These are phyloP conservation scores for Melanocharis versteri DNA, from an alignment of 2,113 vertebrate genomes.

Conservation along the genomic window DNA sequence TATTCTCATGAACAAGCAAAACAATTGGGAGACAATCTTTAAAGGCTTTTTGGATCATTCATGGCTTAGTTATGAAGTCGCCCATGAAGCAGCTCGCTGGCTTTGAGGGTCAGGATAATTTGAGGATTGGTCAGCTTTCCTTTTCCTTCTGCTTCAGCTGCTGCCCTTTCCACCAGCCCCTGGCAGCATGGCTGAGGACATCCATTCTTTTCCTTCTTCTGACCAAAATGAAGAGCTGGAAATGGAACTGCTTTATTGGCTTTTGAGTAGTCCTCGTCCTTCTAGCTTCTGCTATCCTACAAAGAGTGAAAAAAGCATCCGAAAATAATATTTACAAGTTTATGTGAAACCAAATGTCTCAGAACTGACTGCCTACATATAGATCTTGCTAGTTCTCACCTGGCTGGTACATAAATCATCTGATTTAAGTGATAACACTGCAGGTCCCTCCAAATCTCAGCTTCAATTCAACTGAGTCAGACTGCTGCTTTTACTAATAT, in stretches of 20 bases:
- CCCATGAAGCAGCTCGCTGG: not conserved
- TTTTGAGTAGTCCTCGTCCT: not conserved
- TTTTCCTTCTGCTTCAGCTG: not conserved
- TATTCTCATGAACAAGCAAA: conserved; percentile 66
- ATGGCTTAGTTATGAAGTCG: not conserved
- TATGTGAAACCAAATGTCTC: not conserved
- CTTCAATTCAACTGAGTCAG: not conserved
- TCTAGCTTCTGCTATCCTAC: not conserved
- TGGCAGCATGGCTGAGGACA: rapidly evolving
- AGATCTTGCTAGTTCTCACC: not conserved
- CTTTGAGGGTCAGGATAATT: not conserved
- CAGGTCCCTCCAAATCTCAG: not conserved
- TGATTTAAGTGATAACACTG: not conserved
- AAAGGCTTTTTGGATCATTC: conserved; percentile 40
- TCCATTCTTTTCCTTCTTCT: not conserved
- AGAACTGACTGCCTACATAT: not conserved
- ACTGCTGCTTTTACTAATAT: not conserved
- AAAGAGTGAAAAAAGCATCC: not conserved
- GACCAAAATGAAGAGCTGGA: not conserved
- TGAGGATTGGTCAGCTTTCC: not conserved
- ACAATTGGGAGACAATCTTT: conserved; percentile 42
- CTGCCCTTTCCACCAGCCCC: not conserved
- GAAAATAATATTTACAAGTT: not conserved
- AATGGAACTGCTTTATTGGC: not conserved
- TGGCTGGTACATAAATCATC: not conserved